Conservation (phyloP, 2,797 vertebrate species). For the Antrozous pallidus region DNA sequence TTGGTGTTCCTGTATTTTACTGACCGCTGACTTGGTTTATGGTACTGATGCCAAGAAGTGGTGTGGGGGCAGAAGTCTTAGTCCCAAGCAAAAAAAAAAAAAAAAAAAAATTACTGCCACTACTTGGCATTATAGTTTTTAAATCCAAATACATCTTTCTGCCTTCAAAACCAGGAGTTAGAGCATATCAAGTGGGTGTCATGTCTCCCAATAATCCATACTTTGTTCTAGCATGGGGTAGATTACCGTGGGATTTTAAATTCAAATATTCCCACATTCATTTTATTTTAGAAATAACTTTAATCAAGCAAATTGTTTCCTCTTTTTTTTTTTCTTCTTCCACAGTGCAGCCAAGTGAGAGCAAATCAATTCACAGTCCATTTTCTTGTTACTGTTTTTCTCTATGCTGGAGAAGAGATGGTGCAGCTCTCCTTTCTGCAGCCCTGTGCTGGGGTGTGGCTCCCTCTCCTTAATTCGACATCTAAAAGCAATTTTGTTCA, state of each 20-base stretch:
- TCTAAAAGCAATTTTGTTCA: slow-evolving; percentile 84
- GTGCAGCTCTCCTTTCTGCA: slow-evolving; percentile 50
- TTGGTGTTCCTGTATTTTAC: background rate
- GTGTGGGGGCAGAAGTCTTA: background rate
- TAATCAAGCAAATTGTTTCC: slow-evolving; percentile 5
- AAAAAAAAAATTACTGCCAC: background rate
- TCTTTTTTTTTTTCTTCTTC: background rate
- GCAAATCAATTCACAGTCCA: slow-evolving; percentile 14
- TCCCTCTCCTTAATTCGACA: slow-evolving; percentile 77
- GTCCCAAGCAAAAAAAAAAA: background rate
- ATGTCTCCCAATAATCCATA: background rate
- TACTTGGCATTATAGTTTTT: background rate
- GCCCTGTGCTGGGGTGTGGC: slow-evolving; percentile 78
- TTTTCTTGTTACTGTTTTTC: slow-evolving; percentile 19
- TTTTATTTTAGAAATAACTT: slow-evolving; percentile 40
- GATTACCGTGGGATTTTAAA: slow-evolving; percentile 48
- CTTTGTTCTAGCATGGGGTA: background rate
- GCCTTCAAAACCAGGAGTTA: background rate
- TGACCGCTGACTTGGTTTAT: background rate
- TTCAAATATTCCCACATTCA: background rate
- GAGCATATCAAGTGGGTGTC: background rate
- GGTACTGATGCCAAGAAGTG: background rate
- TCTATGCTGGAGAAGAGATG: slow-evolving; percentile 50
- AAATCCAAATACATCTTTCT: background rate
- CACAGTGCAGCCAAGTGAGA: slow-evolving; percentile 38